phyloP scores from a whole-genome alignment of 2,888 invertebrate species.

The Scaptomyza reducta region DNA sequence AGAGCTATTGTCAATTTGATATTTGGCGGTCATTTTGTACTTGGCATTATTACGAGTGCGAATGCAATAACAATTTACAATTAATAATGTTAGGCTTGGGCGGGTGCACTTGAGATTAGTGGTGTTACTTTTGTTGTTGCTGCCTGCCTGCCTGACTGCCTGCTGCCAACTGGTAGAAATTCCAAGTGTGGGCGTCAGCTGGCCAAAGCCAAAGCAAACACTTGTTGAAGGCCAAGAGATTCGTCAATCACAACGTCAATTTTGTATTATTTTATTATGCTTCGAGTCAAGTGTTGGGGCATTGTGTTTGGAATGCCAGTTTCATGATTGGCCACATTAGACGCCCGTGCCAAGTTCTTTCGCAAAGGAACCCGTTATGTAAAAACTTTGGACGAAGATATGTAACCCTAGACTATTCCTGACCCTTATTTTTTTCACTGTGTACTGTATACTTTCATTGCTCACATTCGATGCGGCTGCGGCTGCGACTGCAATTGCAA shows the following conservation, averaged over 20 bases:
- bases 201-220: constrained; percentile 37
- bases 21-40: constrained; percentile 39
- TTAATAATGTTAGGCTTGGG: constrained; percentile 50
- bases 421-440: neutral
- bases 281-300: constrained; percentile 55
- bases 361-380: neutral
- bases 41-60: constrained; percentile 35
- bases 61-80: constrained; percentile 24
- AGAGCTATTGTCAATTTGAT: constrained; percentile 26
- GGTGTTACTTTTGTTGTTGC: constrained; percentile 38
- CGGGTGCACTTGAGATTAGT: constrained; percentile 65
- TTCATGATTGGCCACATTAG: constrained; percentile 26
- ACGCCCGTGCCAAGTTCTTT: constrained; percentile 9
- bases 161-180: constrained; percentile 59
- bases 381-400: neutral
- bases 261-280: constrained; percentile 22
- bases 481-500: neutral
- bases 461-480: constrained; percentile 12
- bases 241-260: constrained; percentile 60
- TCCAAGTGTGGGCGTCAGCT: constrained; percentile 72
- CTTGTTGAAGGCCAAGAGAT: constrained; percentile 52
- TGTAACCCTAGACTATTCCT: neutral
- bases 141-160: neutral
- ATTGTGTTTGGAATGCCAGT: constrained; percentile 43
- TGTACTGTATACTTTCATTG: constrained; percentile 1